A percentile compares a stretch with the other conserved stretches of the same genome.
These are phyloP conservation scores for Oncorhynchus keta DNA, from an alignment of 2,113 vertebrate species.

Conservation along the genomic window DNA sequence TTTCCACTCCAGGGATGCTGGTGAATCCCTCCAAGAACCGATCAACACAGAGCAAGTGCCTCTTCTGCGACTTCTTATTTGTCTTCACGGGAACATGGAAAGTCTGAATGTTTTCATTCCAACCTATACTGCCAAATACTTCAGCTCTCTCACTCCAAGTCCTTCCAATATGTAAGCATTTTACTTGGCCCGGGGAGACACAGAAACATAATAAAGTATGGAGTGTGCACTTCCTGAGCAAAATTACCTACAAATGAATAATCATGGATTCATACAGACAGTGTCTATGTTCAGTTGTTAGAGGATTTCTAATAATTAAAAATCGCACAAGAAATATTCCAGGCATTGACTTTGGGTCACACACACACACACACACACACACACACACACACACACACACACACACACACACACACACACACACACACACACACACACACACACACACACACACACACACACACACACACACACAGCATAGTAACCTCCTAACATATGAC, in stretches of 20 bases:
- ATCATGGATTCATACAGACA: not conserved
- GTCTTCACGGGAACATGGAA: slow-evolving; percentile 74
- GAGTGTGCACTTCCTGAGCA: slow-evolving; percentile 22
- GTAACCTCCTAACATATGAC: not conserved
- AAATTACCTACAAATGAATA: slow-evolving; percentile 30
- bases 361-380: too few relatives aligned
- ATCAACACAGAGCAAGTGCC: slow-evolving; percentile 64
- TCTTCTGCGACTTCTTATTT: slow-evolving; percentile 66
- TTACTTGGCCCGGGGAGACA: slow-evolving; percentile 44
- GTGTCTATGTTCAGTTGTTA: not conserved
- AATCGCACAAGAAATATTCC: too few relatives aligned
- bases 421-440: slow-evolving; percentile 4
- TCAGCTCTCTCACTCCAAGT: slow-evolving; percentile 51
- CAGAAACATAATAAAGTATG: slow-evolving; percentile 50
- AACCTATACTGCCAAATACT: slow-evolving; percentile 68
- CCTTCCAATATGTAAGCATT: slow-evolving; percentile 57
- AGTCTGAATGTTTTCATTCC: slow-evolving; percentile 74
- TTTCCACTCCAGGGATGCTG: slow-evolving; percentile 53
- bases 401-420: too few relatives aligned
- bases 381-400: too few relatives aligned
- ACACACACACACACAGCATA: not conserved
- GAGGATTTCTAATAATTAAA: slow-evolving; percentile 15
- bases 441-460: too few relatives aligned
- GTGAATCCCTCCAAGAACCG: slow-evolving; percentile 62
- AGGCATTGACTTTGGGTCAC: too few relatives aligned